Percentiles rank a stretch among this genome's conserved stretches.
phyloP scores from a whole-genome alignment of 2,113 vertebrate species.

The Ia io region DNA sequence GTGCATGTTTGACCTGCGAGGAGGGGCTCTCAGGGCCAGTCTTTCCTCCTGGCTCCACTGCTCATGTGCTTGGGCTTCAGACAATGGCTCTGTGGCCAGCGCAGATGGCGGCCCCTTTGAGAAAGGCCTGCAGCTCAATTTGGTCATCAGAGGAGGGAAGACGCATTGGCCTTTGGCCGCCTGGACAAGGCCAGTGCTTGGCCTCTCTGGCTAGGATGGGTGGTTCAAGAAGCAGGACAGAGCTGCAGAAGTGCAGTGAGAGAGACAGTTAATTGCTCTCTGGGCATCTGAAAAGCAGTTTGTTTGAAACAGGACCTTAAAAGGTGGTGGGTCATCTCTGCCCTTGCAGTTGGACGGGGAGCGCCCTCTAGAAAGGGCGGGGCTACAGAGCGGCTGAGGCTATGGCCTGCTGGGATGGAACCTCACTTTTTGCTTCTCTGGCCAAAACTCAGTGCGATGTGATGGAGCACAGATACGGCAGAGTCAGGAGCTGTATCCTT shows the following conservation, averaged over 20 bases:
- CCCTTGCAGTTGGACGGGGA: neutral
- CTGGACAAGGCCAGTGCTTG: neutral
- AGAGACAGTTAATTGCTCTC: neutral
- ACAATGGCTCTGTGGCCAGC: neutral
- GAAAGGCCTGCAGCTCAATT: neutral
- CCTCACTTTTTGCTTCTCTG: neutral
- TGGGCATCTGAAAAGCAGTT: neutral
- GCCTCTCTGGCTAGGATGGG: neutral
- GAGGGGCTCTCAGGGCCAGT: neutral
- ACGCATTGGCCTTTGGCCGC: neutral
- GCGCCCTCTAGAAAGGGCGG: neutral
- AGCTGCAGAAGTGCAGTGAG: neutral
- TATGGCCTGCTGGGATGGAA: neutral
- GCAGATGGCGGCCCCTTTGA: fast-evolving
- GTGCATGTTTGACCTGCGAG: neutral
- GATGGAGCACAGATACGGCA: neutral
- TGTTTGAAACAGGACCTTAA: neutral
- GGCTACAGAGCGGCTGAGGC: neutral
- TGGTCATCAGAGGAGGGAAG: neutral
- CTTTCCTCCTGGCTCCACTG: neutral
- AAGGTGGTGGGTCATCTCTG: neutral
- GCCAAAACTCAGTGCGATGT: neutral
- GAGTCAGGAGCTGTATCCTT: neutral
- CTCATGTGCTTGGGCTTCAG: fast-evolving
- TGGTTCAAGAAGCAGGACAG: neutral